Conservation (phyloP, 2,888 invertebrate species). For the Lithophane leautieri region DNA sequence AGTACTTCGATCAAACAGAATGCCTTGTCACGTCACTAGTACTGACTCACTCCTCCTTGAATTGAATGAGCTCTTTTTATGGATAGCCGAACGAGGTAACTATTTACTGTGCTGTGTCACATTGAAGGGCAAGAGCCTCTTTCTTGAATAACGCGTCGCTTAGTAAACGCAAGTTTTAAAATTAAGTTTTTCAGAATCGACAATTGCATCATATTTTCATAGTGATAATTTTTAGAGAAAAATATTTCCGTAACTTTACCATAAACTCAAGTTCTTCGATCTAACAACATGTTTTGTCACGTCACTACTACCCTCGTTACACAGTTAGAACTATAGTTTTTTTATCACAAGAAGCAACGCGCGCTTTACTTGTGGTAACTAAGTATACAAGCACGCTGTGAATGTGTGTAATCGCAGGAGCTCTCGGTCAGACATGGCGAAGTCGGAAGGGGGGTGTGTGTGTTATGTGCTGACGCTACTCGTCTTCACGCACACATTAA, state of each 20-base stretch:
- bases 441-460: background rate
- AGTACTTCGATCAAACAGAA: constrained; percentile 42
- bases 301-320: background rate
- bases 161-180: too few relatives aligned
- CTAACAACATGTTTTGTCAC: background rate
- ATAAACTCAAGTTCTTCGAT: constrained; percentile 3
- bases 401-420: background rate
- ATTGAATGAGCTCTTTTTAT: constrained; percentile 24
- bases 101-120: background rate
- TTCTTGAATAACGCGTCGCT: background rate
- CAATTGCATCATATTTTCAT: background rate
- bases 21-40: constrained; percentile 20
- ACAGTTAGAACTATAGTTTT: background rate
- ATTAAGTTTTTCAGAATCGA: background rate
- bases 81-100: background rate
- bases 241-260: background rate
- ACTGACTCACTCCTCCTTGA: background rate
- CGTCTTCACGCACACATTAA: background rate
- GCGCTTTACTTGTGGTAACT: too few relatives aligned
- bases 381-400: too few relatives aligned
- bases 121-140: background rate
- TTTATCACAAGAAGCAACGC: too few relatives aligned
- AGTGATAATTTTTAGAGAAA: too few relatives aligned
- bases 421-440: too few relatives aligned
- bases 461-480: background rate